Evolutionary conservation across 2,888 invertebrate species (phyloP).

Genomic region (Phragmatobia fuliginosa): DNA sequence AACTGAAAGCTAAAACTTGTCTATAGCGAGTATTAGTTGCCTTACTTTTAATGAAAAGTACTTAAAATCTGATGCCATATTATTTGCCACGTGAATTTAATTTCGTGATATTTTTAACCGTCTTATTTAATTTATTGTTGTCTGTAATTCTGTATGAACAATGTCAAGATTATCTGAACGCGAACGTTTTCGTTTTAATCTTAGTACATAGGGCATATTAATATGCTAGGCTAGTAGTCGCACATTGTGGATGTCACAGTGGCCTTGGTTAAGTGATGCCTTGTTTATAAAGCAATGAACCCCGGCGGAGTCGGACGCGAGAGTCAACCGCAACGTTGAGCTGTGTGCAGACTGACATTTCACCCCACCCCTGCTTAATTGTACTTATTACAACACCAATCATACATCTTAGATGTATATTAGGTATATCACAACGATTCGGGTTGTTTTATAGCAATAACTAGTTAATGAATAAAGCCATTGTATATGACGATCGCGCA

Average conservation of each 20-base stretch:
- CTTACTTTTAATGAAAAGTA: slow-evolving; percentile 77
- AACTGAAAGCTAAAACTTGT: slow-evolving; percentile 47
- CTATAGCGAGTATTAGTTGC: slow-evolving; percentile 56
- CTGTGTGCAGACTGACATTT: slow-evolving; percentile 52
- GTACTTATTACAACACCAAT: slow-evolving; percentile 17
- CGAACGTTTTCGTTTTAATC: slow-evolving; percentile 64
- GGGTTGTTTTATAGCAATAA: slow-evolving; percentile 29
- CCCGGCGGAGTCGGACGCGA: slow-evolving; percentile 57
- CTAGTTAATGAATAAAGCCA: slow-evolving; percentile 23
- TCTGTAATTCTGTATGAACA: slow-evolving; percentile 73
- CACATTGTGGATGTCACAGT: slow-evolving; percentile 80
- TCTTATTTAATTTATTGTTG: slow-evolving; percentile 78
- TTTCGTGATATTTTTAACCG: slow-evolving; percentile 82
- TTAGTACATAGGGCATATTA: slow-evolving; percentile 74
- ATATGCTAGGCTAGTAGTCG: slow-evolving; percentile 79
- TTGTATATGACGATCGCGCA: slow-evolving; percentile 30
- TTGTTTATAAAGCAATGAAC: slow-evolving; percentile 76
- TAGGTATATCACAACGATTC: slow-evolving; percentile 15
- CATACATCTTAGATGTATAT: slow-evolving; percentile 6
- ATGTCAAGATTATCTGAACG: slow-evolving; percentile 64
- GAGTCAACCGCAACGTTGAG: slow-evolving; percentile 31
- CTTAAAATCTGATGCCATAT: slow-evolving; percentile 86
- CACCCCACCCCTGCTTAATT: slow-evolving; percentile 14
- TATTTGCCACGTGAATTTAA: slow-evolving; percentile 84
- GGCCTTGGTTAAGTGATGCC: slow-evolving; percentile 79